These are phyloP conservation scores for Otocyon megalotis DNA, from an alignment of 2,113 vertebrate species.

Conservation along the genomic window DNA sequence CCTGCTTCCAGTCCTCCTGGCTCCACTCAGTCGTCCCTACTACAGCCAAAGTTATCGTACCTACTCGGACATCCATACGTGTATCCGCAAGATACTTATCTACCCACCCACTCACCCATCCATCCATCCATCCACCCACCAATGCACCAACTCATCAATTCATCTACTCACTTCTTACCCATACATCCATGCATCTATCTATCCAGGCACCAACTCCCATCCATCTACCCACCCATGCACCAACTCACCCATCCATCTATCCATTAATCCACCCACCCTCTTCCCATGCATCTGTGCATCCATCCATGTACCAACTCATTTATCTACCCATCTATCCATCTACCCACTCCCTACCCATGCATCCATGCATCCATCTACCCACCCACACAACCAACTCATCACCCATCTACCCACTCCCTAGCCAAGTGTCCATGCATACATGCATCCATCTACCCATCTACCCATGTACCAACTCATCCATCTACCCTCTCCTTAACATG, in stretches of 20 bases:
- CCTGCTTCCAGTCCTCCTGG: background rate
- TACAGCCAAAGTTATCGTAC: background rate
- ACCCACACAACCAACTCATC: background rate
- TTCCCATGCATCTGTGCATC: too few species aligned
- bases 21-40: background rate
- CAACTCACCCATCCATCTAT: background rate
- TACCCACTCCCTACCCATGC: too few species aligned
- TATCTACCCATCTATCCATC: accelerated
- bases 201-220: background rate
- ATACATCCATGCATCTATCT: background rate
- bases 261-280: background rate
- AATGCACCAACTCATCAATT: too few species aligned
- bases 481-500: background rate
- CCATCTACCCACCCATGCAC: background rate
- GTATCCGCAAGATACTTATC: background rate
- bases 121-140: background rate
- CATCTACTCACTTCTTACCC: background rate
- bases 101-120: background rate
- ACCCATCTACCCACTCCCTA: background rate
- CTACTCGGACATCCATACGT: accelerated
- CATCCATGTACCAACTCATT: accelerated
- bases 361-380: accelerated
- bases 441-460: background rate
- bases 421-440: accelerated
- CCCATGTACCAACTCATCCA: background rate